These are phyloP conservation scores for Furcifer pardalis DNA, from an alignment of 2,797 vertebrate genomes.

Conservation along the genomic window DNA sequence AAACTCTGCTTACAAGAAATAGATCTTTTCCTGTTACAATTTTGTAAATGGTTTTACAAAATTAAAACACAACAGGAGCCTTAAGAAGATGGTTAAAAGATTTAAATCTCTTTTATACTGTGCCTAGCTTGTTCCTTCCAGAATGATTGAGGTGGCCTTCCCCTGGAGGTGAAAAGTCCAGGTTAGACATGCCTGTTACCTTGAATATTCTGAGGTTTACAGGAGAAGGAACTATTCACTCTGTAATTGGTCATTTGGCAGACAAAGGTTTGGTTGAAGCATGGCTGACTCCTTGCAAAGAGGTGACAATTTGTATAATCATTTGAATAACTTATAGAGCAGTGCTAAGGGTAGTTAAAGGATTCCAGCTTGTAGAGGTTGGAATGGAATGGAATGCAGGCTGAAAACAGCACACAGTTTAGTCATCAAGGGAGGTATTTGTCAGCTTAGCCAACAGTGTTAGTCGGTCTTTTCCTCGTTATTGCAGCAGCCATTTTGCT, in stretches of 20 bases:
- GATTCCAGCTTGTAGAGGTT: not conserved
- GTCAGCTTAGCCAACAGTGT: constrained; percentile 5
- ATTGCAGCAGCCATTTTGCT: constrained; percentile 12
- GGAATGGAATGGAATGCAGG: constrained; percentile 13
- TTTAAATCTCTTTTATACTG: too few relatives aligned
- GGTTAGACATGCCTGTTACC: not conserved
- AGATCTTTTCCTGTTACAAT: not conserved
- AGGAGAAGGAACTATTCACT: not conserved
- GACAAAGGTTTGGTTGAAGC: not conserved
- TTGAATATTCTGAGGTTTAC: not conserved
- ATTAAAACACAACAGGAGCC: not conserved
- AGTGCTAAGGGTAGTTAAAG: not conserved
- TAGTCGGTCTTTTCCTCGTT: not conserved
- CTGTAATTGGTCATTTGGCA: not conserved
- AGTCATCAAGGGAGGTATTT: constrained; percentile 17
- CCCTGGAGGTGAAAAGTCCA: not conserved
- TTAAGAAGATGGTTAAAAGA: not conserved
- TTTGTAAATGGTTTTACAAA: not conserved
- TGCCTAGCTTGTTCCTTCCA: not conserved
- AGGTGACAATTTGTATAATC: not conserved
- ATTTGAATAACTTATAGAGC: not conserved
- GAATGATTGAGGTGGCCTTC: not conserved
- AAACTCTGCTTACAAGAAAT: not conserved
- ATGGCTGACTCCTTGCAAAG: too few relatives aligned
- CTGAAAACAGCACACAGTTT: constrained; percentile 10